Conservation (phyloP, 2,888 invertebrate species). For the Ophion slaviceki region DNA sequence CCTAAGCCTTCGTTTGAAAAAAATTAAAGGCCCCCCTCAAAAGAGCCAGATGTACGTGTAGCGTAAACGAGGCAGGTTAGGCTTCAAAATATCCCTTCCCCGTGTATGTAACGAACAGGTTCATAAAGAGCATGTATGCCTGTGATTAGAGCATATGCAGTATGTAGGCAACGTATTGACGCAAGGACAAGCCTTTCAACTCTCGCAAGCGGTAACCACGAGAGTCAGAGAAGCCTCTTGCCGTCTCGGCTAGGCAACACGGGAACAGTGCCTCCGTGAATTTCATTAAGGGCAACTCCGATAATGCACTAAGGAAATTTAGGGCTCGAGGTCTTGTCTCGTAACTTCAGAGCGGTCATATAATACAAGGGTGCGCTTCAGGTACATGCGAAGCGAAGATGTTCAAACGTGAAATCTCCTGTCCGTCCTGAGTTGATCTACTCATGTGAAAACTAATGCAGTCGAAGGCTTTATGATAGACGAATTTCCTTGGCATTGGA, state of each 20-base stretch:
- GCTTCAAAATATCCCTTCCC: not conserved
- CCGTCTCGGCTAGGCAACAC: conserved; percentile 19
- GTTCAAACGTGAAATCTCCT: conserved; percentile 10
- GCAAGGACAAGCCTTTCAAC: conserved; percentile 55
- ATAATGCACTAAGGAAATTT: conserved; percentile 64
- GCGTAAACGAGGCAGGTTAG: no score
- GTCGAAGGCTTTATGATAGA: not conserved
- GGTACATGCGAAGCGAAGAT: not conserved
- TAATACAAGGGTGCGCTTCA: conserved; percentile 1
- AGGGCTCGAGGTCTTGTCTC: conserved; percentile 45
- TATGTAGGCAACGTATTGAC: conserved; percentile 70
- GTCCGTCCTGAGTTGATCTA: conserved; percentile 50
- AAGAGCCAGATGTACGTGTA: not conserved
- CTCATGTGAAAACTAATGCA: conserved; percentile 24
- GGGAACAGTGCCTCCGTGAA: conserved; percentile 70
- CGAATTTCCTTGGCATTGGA: not conserved
- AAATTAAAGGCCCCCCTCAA: not conserved
- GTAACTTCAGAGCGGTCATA: conserved; percentile 14
- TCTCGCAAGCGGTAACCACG: conserved; percentile 57
- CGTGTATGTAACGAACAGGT: not conserved
- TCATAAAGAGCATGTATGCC: conserved; percentile 3
- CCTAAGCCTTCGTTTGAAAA: not conserved
- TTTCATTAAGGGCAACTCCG: conserved; percentile 70
- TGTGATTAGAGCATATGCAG: not conserved
- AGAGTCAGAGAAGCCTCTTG: conserved; percentile 51